Percentiles rank a stretch among this genome's conserved stretches.
Conservation (phyloP, 53 echinoderm and acorn worm species). For the Antedon mediterranea region DNA sequence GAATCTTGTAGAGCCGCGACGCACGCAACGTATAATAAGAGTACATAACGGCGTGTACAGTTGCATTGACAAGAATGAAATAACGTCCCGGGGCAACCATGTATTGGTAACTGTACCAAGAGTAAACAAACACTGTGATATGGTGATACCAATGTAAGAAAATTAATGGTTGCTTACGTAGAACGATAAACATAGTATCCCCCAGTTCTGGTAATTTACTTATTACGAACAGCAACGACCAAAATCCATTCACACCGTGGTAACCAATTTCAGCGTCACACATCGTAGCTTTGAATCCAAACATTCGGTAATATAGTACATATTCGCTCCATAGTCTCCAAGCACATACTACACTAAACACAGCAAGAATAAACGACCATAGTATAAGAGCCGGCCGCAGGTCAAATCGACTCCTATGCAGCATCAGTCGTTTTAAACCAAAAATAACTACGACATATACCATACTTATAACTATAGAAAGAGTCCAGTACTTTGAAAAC, state of each 20-base stretch:
- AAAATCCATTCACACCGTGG: conserved; percentile 88
- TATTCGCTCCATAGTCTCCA: conserved; percentile 55
- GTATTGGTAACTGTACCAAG: conserved; percentile 75
- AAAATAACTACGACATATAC: conserved; percentile 74
- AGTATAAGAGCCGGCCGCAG: conserved; percentile 51
- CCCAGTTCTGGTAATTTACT: conserved; percentile 89
- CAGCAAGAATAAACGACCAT: conserved; percentile 56
- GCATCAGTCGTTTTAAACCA: conserved; percentile 47
- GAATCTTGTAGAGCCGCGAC: conserved; percentile 63
- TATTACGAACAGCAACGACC: conserved; percentile 72
- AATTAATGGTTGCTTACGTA: conserved; percentile 75
- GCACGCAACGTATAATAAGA: conserved; percentile 78
- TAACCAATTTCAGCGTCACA: conserved; percentile 60
- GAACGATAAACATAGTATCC: conserved; percentile 86
- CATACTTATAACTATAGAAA: conserved; percentile 49
- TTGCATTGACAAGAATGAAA: conserved; percentile 67
- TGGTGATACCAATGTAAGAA: conserved; percentile 99
- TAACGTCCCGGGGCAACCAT: conserved; percentile 81
- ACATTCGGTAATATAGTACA: conserved; percentile 23
- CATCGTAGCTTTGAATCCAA: conserved; percentile 76
- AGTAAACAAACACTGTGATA: conserved; percentile 76
- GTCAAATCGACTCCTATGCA: conserved; percentile 33
- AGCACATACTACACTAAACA: conserved; percentile 80
- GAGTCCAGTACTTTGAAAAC: conserved; percentile 49
- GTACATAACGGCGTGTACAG: conserved; percentile 92